Evolutionary conservation across 2,797 vertebrate species (phyloP), one percentile per base, ranked within the genome.

Genomic region (Natrix natrix): DNA sequence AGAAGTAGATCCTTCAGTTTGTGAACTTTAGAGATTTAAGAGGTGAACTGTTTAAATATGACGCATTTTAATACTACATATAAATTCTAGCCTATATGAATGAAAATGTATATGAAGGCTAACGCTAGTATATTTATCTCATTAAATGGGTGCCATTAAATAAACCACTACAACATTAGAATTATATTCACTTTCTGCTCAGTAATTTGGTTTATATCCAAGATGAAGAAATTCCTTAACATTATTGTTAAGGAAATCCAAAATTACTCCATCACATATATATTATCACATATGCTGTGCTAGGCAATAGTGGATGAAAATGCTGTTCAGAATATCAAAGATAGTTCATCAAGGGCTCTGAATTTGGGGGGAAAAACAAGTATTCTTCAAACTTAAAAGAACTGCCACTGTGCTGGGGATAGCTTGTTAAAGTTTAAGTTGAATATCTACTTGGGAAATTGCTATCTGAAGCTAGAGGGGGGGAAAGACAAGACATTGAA

Each of bases 221-320:
- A 48, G 56, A 89, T 26, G 56, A 63, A 1, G 32, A n/a, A 8
- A 92, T 55, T 20, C 56, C 43, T 43, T 17, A 24, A 56, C n/a
- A 86, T 63, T 63, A 88, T 57, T n/a, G 12, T 89, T 60, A 66
- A n/a, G 10, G 8, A 86, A 92, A 83, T 61, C 55, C 54, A 43
- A 55, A 90, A 86, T n/a, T 92, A 59, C 20, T 90, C 32, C 54
- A 32, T 90, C 48, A 28, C 8, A 83, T 87, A 93, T 93, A 74
- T 88, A 86, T 24, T 55, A 32, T 90, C 74, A 54, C 43, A 89
- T 90, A 93, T 93, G 92, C 92, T 87, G 83, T 93, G 83, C 43
- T 69, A 57, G 83, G 78, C 37, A 86, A 57, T 43, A 52, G 60
- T 59, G 5, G 12, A 63, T 66, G 88, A 90, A 92, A 57, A n/a